Base-by-base conservation (phyloP, 1,140 invertebrate species). In the Agrypnia vestita region DNA sequence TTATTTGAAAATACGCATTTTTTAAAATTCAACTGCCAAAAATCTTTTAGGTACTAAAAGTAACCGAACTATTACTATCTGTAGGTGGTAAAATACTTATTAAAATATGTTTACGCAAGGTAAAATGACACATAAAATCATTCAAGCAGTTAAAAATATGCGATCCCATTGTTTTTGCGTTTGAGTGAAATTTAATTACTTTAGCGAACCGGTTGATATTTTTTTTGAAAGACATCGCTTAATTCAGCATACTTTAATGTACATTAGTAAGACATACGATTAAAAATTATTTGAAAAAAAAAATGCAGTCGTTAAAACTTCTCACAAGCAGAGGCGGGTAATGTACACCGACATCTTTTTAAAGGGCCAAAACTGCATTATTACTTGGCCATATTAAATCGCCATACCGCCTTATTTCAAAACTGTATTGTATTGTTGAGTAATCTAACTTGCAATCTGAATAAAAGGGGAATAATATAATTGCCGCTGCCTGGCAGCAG, bases 361-460 rank as follows among this genome's bases (percentile, higher is more conserved):
- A 9, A 9, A 15, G 9, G 10, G 15, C 12, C 6, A 1, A 56
- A 56, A 56, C 53, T 56, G 19, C 15, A 56, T 19, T 56, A 56
- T 56, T 56, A 56, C 19, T 15, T 6, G 53, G 3, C 59, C 12
- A 21, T 62, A 25, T 62, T 62, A 25, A 56, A 17, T 1, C 6
- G n/a, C n/a, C n/a, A n/a, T n/a, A n/a, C 19, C 21, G 56, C 56
- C 10, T 76, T 44, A 61, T 62, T 15, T 17, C 56, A 62, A 19
- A 76, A 47, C 56, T 53, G 13, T 62, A 53, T 43, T 55, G 76
- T 35, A 77, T 69, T 77, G 62, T 76, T 62, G 47, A 17, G 55
- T 79, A 79, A 82, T 82, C 80, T 76, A 76, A 76, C 77, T 69
- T 55, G 64, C 80, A 79, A 82, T 82, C 80, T 56, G 43, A 78